Base-by-base conservation (phyloP, 2,113 vertebrate genomes). In the Callionymus lyra region DNA sequence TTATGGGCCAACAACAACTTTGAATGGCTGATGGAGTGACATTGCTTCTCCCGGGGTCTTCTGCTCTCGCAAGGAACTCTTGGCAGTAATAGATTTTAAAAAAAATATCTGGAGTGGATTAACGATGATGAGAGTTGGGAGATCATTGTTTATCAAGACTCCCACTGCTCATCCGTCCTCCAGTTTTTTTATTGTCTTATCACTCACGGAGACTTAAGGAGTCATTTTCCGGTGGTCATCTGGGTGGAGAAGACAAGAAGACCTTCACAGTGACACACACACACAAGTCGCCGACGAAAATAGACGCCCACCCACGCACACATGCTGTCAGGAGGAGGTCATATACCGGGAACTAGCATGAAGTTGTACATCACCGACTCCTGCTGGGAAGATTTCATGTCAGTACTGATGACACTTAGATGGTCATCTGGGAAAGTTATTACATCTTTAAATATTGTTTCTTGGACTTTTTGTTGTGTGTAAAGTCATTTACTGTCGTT, bases 211-310 rank as follows among this genome's bases (percentile, higher is more conserved):
- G 41, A 41, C 27, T 2, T 3, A 19, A 54, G 43, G 44, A 41
- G 54, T 45, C 54, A 53, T 55, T 56, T 47, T 41, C n/a, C n/a
- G 44, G 48, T 36, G 47, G 18, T 63, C 57, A 33, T 37, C 38
- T 1, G 44, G 61, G 51, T 64, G 53, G 57, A 62, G 44, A 59
- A 56, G 51, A 65, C 73, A 50, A 44, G 45, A 47, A 47, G 68
- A 66, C 73, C 53, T 75, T 70, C 59, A 48, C 19, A 11, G 48
- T 41, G 63, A 76, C 63, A 66, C 34, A 41, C 27, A 48, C 17
- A 27, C 21, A 27, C 17, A 52, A 58, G 40, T 54, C 37, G 17
- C 4, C 31, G 50, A 71, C 48, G 17, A 19, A 64, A 70, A 76
- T 58, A 79, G 51, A 57, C 4, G 36, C 36, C 38, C 57, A 44